Base-by-base conservation (phyloP, 2,113 vertebrate genomes). In the Phrynocephalus versicolor region DNA sequence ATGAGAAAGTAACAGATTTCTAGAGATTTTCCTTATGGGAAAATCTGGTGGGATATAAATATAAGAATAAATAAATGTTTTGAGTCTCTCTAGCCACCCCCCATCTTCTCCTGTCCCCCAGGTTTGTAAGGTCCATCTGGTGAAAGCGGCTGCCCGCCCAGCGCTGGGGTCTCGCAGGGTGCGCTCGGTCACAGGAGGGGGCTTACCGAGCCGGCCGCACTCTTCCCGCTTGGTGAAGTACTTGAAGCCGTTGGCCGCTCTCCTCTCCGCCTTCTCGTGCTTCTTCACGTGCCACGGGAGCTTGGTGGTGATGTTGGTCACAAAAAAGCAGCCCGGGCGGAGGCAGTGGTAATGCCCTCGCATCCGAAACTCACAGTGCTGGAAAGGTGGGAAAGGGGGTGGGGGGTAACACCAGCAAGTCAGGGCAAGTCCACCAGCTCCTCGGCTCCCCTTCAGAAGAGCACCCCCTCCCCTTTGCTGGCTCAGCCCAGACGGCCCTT, bases 251-350 rank as follows among this genome's bases (percentile, higher is more conserved):
- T 99, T 99, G 94, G 98, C 98, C 0, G 98, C 99, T 8, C 99
- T 96, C 30, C 99, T 96, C 95, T 99, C 99, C 0, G 99, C 99
- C 89, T 99, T 99, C 96, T 99, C 99, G 0, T 99, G 99, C 88
- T 99, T 99, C 89, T 99, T 99, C 88, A 99, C 88, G 27, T 99
- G 99, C 99, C 99, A 99, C 2, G 99, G 99, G 91, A 99, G 97
- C 94, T 99, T 99, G 95, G 99, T 99, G 94, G 98, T 99, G 96
- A 99, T 99, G 96, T 99, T 99, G 83, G 99, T 99, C 92, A 99
- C 98, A 0, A 99, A 99, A 95, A 92, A 98, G 97, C 99, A 99
- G 96, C 97, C 97, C 0, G 97, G 96, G 69, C 98, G 97, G 88
- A 99, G 97, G 89, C 99, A 99, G 96, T 99, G 99, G 95, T 99